These are phyloP conservation scores for Chaenodraco wilsoni DNA, from an alignment of 2,797 vertebrate species.

Conservation along the genomic window DNA sequence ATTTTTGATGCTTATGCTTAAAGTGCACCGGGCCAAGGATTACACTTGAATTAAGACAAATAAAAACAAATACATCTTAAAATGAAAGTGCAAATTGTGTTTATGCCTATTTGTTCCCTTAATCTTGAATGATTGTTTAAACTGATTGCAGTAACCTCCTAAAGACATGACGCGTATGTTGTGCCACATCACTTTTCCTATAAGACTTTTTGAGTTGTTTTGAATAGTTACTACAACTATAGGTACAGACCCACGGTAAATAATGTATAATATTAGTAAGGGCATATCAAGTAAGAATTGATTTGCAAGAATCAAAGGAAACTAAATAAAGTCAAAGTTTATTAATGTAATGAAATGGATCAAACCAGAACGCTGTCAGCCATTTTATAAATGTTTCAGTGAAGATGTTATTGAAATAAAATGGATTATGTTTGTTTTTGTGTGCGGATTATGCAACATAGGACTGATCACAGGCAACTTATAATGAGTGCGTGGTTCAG, in stretches of 20 bases:
- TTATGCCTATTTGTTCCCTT: not conserved
- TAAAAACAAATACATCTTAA: slow-evolving; percentile 14
- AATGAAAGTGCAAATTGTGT: slow-evolving; percentile 14
- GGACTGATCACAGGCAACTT: slow-evolving; percentile 44
- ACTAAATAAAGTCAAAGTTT: not conserved
- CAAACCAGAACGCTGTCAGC: slow-evolving; percentile 19
- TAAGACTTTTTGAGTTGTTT: not conserved
- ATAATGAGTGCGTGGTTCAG: slow-evolving; percentile 14
- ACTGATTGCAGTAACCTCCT: no score
- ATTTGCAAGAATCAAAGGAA: slow-evolving; percentile 3
- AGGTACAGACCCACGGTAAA: not conserved
- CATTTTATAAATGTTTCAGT: slow-evolving; percentile 46
- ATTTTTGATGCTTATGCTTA: slow-evolving; percentile 4
- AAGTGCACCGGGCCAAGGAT: slow-evolving; percentile 1
- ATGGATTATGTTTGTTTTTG: slow-evolving; percentile 38
- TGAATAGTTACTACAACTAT: slow-evolving; percentile 7
- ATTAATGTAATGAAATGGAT: slow-evolving; percentile 34
- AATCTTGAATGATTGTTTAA: not conserved
- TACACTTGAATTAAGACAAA: slow-evolving; percentile 14
- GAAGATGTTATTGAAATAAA: slow-evolving; percentile 48
- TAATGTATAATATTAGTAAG: not conserved
- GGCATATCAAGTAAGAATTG: slow-evolving; percentile 11
- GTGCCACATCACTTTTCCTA: not conserved
- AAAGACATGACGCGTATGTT: not conserved
- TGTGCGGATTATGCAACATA: slow-evolving; percentile 45